Conservation (phyloP, 1,140 invertebrate species). For the Atta colombica region DNA sequence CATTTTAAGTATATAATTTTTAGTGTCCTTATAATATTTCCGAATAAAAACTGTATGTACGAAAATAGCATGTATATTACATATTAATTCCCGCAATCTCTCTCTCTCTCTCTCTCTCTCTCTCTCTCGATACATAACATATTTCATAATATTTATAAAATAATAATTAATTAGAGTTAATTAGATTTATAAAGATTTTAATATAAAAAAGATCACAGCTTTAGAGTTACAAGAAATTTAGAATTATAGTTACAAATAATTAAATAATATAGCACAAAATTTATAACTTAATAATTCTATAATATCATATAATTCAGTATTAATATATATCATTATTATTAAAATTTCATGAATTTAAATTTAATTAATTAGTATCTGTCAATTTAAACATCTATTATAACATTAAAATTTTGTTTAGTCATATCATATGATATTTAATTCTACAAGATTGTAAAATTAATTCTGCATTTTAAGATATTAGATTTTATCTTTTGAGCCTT, state of each 20-base stretch:
- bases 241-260: not conserved
- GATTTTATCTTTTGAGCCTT: not conserved
- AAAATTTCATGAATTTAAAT: not conserved
- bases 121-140: not conserved
- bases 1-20: slow-evolving; percentile 65
- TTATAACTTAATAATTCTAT: too few relatives aligned
- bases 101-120: too few relatives aligned
- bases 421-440: not conserved
- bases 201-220: not conserved
- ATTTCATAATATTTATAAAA: not conserved
- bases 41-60: slow-evolving; percentile 74
- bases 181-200: not conserved
- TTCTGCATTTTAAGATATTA: not conserved
- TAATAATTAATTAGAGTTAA: not conserved
- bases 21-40: slow-evolving; percentile 73
- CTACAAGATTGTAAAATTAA: not conserved
- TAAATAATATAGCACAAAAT: not conserved
- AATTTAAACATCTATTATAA: not conserved
- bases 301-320: too few relatives aligned
- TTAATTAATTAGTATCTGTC: not conserved
- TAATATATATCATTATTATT: too few relatives aligned
- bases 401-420: not conserved
- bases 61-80: slow-evolving; percentile 9
- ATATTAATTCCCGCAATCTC: not conserved
- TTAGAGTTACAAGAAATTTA: not conserved